Evolutionary conservation across 2,888 invertebrate species (phyloP).

Genomic region (Thereva unica): DNA sequence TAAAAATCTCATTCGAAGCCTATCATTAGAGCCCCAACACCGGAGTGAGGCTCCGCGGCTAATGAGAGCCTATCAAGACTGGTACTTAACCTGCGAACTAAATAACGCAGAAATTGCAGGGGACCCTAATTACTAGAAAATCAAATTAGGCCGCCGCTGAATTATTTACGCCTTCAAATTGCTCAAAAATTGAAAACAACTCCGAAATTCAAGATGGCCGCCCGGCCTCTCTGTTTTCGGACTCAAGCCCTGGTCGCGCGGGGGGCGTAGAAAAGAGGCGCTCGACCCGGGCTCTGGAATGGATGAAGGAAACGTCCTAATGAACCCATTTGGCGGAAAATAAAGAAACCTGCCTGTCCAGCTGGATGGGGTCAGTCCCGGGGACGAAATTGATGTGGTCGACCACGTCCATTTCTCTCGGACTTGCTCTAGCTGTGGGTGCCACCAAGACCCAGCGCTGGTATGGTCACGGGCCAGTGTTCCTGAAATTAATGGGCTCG

Average conservation of each 20-base stretch:
- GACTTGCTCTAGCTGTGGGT: background rate
- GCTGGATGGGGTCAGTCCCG: constrained; percentile 3
- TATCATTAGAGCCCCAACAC: constrained; percentile 6
- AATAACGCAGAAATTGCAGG: constrained; percentile 25
- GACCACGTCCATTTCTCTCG: background rate
- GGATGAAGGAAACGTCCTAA: background rate
- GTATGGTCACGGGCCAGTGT: constrained; percentile 15
- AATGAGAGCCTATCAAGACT: constrained; percentile 21
- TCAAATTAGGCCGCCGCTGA: constrained; percentile 26
- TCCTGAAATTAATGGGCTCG: constrained; percentile 18
- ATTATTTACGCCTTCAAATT: constrained; percentile 26
- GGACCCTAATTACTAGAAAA: constrained; percentile 27
- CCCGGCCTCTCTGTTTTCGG: background rate
- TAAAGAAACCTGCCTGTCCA: background rate
- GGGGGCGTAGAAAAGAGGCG: background rate
- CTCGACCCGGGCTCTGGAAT: background rate
- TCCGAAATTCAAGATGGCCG: constrained; percentile 25
- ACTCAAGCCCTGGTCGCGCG: background rate
- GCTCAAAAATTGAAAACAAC: constrained; percentile 18
- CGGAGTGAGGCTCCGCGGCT: background rate
- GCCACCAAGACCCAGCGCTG: background rate
- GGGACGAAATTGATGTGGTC: background rate
- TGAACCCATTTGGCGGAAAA: constrained; percentile 30
- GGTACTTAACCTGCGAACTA: constrained; percentile 26
- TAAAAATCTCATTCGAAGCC: constrained; percentile 7